These are phyloP conservation scores for Eciton burchellii DNA, from an alignment of 1,140 invertebrate species.

Conservation along the genomic window DNA sequence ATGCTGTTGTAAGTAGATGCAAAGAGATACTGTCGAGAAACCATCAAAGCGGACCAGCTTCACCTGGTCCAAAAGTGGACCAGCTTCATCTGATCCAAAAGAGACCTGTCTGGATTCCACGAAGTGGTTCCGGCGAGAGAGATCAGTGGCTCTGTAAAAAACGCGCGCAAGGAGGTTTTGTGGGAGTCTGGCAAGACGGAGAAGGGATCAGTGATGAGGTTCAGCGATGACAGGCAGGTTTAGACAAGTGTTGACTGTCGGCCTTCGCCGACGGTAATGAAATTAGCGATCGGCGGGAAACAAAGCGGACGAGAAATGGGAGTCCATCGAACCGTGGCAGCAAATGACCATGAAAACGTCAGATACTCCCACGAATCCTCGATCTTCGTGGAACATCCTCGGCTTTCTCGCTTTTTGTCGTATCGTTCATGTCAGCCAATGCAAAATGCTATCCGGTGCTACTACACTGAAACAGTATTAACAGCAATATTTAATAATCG, in stretches of 20 bases:
- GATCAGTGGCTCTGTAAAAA: too few relatives aligned
- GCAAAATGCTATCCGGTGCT: background rate
- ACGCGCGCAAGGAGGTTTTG: too few relatives aligned
- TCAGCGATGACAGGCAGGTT: too few relatives aligned
- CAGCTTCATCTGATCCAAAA: too few relatives aligned
- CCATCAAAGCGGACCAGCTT: background rate
- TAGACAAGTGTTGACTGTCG: background rate
- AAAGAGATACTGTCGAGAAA: background rate
- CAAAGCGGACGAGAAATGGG: constrained; percentile 62
- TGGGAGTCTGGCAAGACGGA: too few relatives aligned
- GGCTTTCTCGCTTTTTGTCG: background rate
- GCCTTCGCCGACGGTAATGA: constrained; percentile 63
- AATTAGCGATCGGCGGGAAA: constrained; percentile 71
- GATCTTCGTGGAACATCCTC: constrained; percentile 20
- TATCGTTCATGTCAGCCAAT: background rate
- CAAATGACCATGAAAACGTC: constrained; percentile 78
- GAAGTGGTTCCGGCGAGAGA: too few relatives aligned
- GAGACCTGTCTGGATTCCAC: too few relatives aligned
- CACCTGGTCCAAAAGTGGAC: too few relatives aligned
- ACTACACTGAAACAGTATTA: background rate
- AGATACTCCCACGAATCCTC: constrained; percentile 74
- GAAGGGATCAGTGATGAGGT: too few relatives aligned
- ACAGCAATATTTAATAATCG: too few relatives aligned
- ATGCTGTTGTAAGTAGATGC: constrained; percentile 12
- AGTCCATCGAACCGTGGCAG: constrained; percentile 73